A percentile compares a stretch with the other conserved stretches of the same genome.
Conservation (phyloP, 2,797 vertebrate species). For the Sebastolobus alascanus region DNA sequence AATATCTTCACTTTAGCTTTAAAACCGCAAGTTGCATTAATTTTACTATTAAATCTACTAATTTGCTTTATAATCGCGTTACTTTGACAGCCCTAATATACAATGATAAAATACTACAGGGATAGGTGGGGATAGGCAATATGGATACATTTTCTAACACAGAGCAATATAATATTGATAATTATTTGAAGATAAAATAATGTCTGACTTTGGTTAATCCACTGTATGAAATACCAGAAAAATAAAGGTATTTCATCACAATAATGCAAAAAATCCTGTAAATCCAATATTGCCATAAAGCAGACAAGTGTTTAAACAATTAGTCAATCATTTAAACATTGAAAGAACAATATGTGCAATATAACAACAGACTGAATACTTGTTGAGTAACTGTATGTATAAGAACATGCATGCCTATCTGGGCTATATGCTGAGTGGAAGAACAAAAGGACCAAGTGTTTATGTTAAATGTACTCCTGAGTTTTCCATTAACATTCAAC, state of each 20-base stretch:
- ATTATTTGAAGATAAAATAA: neutral
- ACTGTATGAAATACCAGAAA: neutral
- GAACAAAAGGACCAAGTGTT: slow-evolving; percentile 34
- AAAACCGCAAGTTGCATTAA: no score
- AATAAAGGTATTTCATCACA: neutral
- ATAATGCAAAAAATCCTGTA: slow-evolving; percentile 1
- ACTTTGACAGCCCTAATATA: no score
- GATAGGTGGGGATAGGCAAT: neutral
- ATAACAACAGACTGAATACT: neutral
- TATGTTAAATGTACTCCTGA: slow-evolving; percentile 43
- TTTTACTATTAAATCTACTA: no score
- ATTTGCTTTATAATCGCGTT: no score
- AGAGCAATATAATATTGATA: neutral
- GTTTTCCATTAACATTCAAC: slow-evolving; percentile 65
- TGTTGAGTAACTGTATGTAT: neutral
- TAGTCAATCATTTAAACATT: neutral
- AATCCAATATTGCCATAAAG: neutral
- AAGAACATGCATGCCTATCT: neutral
- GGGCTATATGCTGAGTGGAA: slow-evolving; percentile 10
- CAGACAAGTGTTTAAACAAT: neutral
- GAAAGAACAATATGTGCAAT: neutral
- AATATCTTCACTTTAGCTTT: no score
- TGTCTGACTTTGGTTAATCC: neutral
- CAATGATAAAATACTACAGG: neutral
- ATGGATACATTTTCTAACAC: neutral